Evolutionary conservation across 1,140 invertebrate genomes (phyloP).

Genomic region (Drosophila gunungcola): DNA sequence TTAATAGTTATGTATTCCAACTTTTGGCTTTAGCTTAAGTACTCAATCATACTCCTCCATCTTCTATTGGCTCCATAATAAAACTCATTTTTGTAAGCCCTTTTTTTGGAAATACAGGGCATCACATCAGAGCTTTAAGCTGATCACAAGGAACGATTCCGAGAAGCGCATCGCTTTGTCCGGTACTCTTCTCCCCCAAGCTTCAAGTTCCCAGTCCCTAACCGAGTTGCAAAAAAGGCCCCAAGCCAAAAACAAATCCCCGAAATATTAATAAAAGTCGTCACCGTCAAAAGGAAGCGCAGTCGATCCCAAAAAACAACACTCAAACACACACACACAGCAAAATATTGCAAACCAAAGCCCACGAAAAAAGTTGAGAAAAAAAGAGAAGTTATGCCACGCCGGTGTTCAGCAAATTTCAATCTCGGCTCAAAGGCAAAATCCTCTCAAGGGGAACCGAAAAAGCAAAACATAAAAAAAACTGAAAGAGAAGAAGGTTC

Average conservation of each 20-base stretch:
- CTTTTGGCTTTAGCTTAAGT: too few species aligned
- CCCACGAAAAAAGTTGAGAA: conserved; percentile 15
- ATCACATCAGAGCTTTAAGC: conserved; percentile 47
- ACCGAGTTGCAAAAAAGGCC: conserved; percentile 27
- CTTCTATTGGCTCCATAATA: conserved; percentile 3
- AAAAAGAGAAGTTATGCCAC: conserved; percentile 69
- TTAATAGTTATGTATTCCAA: too few species aligned
- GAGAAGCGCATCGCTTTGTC: conserved; percentile 75
- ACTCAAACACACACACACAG: not conserved
- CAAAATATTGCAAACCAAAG: conserved; percentile 25
- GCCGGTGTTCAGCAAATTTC: conserved; percentile 80
- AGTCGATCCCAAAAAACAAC: conserved; percentile 55
- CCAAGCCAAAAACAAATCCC: conserved; percentile 67
- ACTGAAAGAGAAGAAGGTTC: conserved; percentile 27
- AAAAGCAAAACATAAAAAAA: not conserved
- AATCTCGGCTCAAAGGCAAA: conserved; percentile 75
- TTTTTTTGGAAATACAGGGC: conserved; percentile 29
- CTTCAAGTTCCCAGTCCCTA: conserved; percentile 16
- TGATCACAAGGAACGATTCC: conserved; percentile 62
- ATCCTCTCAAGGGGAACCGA: conserved; percentile 20
- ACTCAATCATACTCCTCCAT: not conserved
- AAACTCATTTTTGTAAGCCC: not conserved
- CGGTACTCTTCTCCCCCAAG: conserved; percentile 38
- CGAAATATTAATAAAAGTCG: conserved; percentile 81
- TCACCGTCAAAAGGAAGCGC: conserved; percentile 79